Percentiles rank a stretch among this genome's conserved stretches.
These are phyloP conservation scores for Brachyhypopomus gauderio DNA, from an alignment of 2,113 vertebrate genomes.

Conservation along the genomic window DNA sequence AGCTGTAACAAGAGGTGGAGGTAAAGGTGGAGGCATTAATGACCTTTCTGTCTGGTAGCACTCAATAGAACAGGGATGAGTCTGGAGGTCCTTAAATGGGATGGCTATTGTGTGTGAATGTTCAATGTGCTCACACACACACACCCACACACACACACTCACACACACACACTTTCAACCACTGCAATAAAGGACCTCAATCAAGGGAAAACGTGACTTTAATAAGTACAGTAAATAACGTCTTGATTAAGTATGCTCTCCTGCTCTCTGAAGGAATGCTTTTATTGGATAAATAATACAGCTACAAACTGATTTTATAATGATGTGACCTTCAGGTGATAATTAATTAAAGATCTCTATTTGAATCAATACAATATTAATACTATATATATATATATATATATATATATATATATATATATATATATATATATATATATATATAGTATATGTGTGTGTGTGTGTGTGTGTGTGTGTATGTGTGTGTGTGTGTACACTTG, in stretches of 20 bases:
- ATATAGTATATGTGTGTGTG: too few species aligned
- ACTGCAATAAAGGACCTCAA: neutral
- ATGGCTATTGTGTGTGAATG: neutral
- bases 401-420: too few species aligned
- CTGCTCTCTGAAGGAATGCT: neutral
- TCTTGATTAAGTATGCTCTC: neutral
- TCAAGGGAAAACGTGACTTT: neutral
- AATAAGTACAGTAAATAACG: neutral
- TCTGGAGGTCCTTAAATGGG: neutral
- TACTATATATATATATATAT: neutral
- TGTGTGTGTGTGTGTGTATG: too few species aligned
- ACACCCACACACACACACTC: too few species aligned
- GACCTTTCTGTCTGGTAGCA: too few species aligned
- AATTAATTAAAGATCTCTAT: neutral
- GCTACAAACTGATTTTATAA: neutral
- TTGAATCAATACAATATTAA: neutral
- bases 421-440: too few species aligned
- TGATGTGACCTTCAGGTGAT: neutral
- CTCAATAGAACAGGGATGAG: too few species aligned
- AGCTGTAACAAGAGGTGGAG: too few species aligned
- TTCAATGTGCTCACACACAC: too few species aligned
- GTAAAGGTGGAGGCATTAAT: too few species aligned
- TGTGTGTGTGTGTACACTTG: too few species aligned
- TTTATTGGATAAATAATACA: neutral
- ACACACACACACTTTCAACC: too few species aligned